Evolutionary conservation across 2,113 vertebrate genomes (phyloP).

Genomic region (Eira barbara): DNA sequence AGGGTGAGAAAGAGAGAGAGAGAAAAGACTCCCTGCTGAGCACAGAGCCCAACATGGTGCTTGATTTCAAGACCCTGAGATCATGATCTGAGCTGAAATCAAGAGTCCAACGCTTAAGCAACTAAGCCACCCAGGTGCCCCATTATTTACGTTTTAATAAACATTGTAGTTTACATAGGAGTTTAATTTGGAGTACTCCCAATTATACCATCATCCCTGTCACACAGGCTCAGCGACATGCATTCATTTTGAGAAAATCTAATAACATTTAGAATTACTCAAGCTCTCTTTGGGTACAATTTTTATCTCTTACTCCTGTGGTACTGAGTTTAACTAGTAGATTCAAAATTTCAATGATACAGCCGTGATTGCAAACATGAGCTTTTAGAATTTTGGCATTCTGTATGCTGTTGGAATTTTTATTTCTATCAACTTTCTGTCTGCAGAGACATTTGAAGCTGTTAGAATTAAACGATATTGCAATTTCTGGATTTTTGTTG

Average conservation of each 20-base stretch:
- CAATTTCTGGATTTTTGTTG: not conserved
- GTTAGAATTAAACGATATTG: not conserved
- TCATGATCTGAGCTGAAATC: not conserved
- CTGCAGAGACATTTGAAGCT: slow-evolving; percentile 17
- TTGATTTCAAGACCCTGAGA: not conserved
- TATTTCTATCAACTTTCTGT: not conserved
- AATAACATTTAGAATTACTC: not conserved
- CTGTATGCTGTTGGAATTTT: not conserved
- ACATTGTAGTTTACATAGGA: not conserved
- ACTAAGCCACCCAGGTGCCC: not conserved
- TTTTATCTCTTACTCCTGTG: not conserved
- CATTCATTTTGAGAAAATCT: not conserved
- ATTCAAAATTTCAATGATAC: not conserved
- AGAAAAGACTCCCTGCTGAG: not conserved
- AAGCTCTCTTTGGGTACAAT: not conserved
- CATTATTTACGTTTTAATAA: not conserved
- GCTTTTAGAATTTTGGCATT: not conserved
- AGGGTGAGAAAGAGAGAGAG: not conserved
- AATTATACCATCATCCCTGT: not conserved
- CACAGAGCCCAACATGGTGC: not conserved
- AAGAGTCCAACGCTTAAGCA: not conserved
- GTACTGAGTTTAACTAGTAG: not conserved
- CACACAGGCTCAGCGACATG: not conserved
- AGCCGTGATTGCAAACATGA: not conserved
- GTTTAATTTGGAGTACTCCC: not conserved